phyloP scores from a whole-genome alignment of 2,113 vertebrate species.

The Myotis brandtii region DNA sequence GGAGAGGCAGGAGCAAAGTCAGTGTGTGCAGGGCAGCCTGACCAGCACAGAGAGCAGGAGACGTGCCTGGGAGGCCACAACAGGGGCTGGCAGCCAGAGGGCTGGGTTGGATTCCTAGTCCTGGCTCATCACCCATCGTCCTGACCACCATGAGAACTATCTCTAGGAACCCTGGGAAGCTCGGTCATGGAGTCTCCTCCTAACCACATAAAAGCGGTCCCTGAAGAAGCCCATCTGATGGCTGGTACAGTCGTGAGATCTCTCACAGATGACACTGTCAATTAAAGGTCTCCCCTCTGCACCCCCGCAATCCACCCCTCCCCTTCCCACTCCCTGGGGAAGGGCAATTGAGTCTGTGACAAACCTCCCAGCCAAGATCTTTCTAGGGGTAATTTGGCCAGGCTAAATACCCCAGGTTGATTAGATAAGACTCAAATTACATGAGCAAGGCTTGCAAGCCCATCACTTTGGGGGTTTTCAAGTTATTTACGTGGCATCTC shows the following conservation, averaged over 20 bases:
- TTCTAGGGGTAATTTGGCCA: constrained; percentile 54
- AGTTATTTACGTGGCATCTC: constrained; percentile 57
- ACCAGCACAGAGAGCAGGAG: neutral
- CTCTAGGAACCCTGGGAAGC: constrained; percentile 50
- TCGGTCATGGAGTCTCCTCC: neutral
- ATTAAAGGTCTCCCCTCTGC: constrained; percentile 61
- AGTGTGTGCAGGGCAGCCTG: neutral
- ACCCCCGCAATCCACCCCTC: neutral
- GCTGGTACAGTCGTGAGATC: neutral
- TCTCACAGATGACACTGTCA: constrained; percentile 54
- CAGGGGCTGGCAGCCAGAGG: neutral
- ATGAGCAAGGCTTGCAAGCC: constrained; percentile 47
- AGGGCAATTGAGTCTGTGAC: constrained; percentile 31
- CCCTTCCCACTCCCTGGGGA: neutral
- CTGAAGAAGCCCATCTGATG: constrained; percentile 64
- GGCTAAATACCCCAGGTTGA: constrained; percentile 54
- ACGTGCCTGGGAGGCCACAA: neutral
- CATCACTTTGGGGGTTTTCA: constrained; percentile 55
- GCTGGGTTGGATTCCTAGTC: neutral
- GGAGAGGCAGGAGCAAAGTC: neutral
- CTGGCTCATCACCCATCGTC: neutral
- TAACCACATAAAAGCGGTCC: constrained; percentile 70
- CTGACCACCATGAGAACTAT: neutral
- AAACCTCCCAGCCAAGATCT: constrained; percentile 64
- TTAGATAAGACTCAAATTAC: constrained; percentile 74